Evolutionary conservation across 2,113 vertebrate species (phyloP), one percentile per base, ranked within the genome.

Genomic region (Tylochromis polylepis): DNA sequence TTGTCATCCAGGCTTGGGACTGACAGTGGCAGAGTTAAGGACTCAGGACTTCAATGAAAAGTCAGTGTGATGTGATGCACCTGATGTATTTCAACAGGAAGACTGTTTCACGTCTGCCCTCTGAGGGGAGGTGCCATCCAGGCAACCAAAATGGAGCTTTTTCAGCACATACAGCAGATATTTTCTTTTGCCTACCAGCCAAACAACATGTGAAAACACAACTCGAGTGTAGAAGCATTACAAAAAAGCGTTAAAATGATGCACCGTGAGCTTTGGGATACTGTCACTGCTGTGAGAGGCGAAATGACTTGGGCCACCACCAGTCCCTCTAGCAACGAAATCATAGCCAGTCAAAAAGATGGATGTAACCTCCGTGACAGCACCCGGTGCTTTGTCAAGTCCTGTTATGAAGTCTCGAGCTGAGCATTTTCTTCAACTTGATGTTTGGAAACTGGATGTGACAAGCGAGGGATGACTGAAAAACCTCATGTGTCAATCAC

Each of bases 151-250:
- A 70, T 43, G 65, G 8, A 70, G 38, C n/a, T 6, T 70, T 43
- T 43, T 4, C 22, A 43, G 5, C 38, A 24, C 65, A 0, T 10
- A 41, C 65, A 24, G 38, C 38, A 70, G n/a, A 34, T 34, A 60
- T 34, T 20, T 60, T 2, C 0, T 34, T 60, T 60, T 0, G 3
- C 0, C 0, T 27, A 16, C n/a, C n/a, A 24, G 16, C 5, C 22
- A 70, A 60, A 65, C 20, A 65, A 38, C 14, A 49, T 22, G 22
- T 43, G n/a, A 16, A 70, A 43, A 22, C 14, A 41, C 38, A 67
- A 0, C 62, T 41, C 0, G 18, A 62, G 38, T 70, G 38, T 72
- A 22, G 27, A 3, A 51, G 16, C 8, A 51, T 7, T 18, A 8
- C 16, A 16, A 51, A 51, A 18, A 11, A 51, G 12, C 7, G 14